Conservation (phyloP, 1,140 invertebrate species). For the Episyrphus balteatus region DNA sequence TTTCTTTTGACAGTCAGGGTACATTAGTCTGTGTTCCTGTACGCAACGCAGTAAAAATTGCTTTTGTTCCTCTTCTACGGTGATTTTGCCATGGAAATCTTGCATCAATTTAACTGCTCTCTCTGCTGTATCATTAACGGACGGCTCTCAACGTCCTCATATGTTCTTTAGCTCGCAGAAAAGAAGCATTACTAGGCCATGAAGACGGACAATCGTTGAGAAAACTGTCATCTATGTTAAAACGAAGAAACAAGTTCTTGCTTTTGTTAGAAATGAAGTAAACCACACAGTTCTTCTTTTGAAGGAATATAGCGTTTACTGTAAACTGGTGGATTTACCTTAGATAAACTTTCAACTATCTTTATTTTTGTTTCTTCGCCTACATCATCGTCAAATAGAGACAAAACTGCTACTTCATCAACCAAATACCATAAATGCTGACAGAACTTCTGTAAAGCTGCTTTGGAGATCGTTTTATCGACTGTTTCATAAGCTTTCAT, state of each 20-base stretch:
- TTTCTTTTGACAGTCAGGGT: constrained; percentile 11
- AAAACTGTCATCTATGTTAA: constrained; percentile 4
- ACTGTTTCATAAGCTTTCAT: constrained; percentile 10
- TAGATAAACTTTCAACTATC: neutral
- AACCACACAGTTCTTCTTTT: constrained; percentile 2
- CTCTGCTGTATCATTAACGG: constrained; percentile 26
- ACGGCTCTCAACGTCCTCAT: constrained; percentile 11
- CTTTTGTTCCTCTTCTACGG: constrained; percentile 11
- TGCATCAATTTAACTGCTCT: constrained; percentile 23
- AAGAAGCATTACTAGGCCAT: neutral
- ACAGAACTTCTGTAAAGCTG: constrained; percentile 1
- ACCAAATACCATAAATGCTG: constrained; percentile 9
- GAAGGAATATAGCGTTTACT: constrained; percentile 1
- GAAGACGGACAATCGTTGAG: neutral
- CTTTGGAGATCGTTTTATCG: constrained; percentile 5
- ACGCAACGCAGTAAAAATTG: constrained; percentile 11
- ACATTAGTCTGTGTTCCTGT: constrained; percentile 10
- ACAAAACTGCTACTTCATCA: neutral
- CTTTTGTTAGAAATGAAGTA: neutral
- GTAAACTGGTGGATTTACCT: neutral
- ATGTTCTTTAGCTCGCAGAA: constrained; percentile 1
- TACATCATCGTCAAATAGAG: neutral
- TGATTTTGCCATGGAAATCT: constrained; percentile 21
- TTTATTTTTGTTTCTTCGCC: neutral
- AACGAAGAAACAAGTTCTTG: neutral